These are phyloP conservation scores for Dolichomitus sp. DNA, from an alignment of 2,888 invertebrate genomes.

Conservation along the genomic window DNA sequence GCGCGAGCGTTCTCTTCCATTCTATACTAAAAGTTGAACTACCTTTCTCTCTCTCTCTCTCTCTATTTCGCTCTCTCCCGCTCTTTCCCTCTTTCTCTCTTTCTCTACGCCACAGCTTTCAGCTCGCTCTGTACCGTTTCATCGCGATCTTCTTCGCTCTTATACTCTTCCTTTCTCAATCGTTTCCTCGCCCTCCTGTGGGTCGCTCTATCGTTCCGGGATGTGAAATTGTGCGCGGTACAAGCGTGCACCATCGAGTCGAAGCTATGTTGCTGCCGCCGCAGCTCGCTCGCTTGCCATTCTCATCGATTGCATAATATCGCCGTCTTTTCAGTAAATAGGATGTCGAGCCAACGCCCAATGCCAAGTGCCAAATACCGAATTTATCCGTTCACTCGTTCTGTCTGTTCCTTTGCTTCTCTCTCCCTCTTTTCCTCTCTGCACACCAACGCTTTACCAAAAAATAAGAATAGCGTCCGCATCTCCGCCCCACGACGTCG, in stretches of 20 bases:
- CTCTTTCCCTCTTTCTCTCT: constrained; percentile 8
- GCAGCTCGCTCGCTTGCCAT: constrained; percentile 55
- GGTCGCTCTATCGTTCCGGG: constrained; percentile 49
- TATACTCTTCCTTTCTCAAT: constrained; percentile 53
- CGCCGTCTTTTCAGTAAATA: constrained; percentile 81
- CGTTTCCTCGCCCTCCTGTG: constrained; percentile 41
- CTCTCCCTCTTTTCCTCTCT: constrained; percentile 11
- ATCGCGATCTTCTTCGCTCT: constrained; percentile 18
- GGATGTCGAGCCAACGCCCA: constrained; percentile 75
- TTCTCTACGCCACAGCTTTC: constrained; percentile 22
- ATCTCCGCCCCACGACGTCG: constrained; percentile 19
- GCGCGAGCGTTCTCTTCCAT: constrained; percentile 66
- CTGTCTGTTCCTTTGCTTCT: constrained; percentile 45
- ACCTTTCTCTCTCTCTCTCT: constrained; percentile 40
- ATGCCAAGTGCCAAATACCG: constrained; percentile 74
- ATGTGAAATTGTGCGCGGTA: constrained; percentile 65
- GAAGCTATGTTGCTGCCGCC: constrained; percentile 39
- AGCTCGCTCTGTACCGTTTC: constrained; percentile 27
- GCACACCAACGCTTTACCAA: constrained; percentile 10
- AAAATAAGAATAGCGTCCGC: constrained; percentile 46
- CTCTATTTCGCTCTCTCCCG: too few species aligned
- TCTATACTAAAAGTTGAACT: constrained; percentile 72
- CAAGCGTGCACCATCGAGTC: constrained; percentile 58
- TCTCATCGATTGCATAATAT: constrained; percentile 79
- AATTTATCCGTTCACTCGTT: constrained; percentile 72